A percentile compares a stretch with the other conserved stretches of the same genome.
Conservation (phyloP, 1,140 invertebrate genomes). For the Eueides isabella region DNA sequence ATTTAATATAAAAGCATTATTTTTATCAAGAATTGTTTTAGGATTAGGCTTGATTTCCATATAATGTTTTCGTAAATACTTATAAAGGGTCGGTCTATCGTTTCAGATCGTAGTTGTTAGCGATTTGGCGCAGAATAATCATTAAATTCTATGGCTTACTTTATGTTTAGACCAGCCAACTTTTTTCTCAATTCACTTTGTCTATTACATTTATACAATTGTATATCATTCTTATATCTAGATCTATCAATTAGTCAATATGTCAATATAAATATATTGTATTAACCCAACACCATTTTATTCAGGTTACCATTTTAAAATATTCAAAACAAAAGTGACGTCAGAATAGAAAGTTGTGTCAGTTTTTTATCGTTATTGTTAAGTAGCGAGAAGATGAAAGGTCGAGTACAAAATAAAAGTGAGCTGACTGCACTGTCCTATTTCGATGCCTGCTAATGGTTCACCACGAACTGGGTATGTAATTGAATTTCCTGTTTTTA, state of each 20-base stretch:
- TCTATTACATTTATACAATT: not conserved
- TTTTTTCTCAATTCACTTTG: not conserved
- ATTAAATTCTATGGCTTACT: constrained; percentile 29
- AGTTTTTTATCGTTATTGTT: constrained; percentile 13
- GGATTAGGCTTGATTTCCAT: not conserved
- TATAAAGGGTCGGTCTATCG: constrained; percentile 18
- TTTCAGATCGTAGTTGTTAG: not conserved
- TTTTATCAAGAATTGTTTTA: not conserved
- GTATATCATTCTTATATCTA: constrained; percentile 16
- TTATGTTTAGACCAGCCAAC: constrained; percentile 8
- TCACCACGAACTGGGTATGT: constrained; percentile 64
- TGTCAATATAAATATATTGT: not conserved
- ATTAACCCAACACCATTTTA: not conserved
- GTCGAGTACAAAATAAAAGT: constrained; percentile 64
- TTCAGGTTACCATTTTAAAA: not conserved
- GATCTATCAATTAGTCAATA: no score
- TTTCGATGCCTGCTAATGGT: constrained; percentile 75
- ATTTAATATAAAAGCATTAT: not conserved
- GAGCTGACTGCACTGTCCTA: constrained; percentile 60
- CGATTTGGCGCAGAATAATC: constrained; percentile 23
- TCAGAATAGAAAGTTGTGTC: not conserved
- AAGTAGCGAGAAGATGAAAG: constrained; percentile 44
- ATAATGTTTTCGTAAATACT: not conserved
- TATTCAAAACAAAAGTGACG: not conserved
- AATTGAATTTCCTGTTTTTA: constrained; percentile 80